These are phyloP conservation scores for Coelinius sp. DNA, from an alignment of 2,888 invertebrate genomes.

Conservation along the genomic window DNA sequence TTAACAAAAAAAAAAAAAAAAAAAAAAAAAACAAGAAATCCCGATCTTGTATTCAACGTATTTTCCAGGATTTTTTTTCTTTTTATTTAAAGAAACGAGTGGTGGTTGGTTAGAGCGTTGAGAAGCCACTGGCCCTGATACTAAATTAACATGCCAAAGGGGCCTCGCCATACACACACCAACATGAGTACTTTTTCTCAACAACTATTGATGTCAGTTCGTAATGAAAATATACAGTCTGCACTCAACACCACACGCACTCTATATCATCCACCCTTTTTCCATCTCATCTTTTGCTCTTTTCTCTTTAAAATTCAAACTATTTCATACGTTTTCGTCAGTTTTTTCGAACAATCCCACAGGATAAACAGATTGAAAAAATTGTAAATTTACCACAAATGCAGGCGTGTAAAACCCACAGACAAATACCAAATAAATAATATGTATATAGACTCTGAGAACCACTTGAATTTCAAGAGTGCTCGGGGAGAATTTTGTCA, in stretches of 20 bases:
- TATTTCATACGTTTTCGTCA: constrained; percentile 4
- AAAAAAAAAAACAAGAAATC: neutral
- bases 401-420: constrained; percentile 16
- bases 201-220: constrained; percentile 33
- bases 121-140: constrained; percentile 38
- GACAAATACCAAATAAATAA: constrained; percentile 39
- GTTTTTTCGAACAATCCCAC: neutral
- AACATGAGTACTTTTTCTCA: constrained; percentile 19
- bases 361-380: too few relatives aligned
- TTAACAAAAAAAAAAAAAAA: neutral
- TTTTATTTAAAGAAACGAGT: neutral
- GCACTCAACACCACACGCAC: constrained; percentile 13
- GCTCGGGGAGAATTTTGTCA: constrained; percentile 27
- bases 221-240: constrained; percentile 50
- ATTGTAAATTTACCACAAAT: neutral
- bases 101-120: constrained; percentile 11
- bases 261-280: constrained; percentile 5
- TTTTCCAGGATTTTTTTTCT: neutral
- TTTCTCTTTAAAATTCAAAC: neutral
- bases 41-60: neutral
- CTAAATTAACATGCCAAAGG: constrained; percentile 57
- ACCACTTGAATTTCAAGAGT: constrained; percentile 24
- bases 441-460: constrained; percentile 8
- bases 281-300: neutral
- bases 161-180: constrained; percentile 7